A percentile compares a stretch with the other conserved stretches of the same genome.
Conservation (phyloP, 2,888 invertebrate genomes). For the Eurois occulta region DNA sequence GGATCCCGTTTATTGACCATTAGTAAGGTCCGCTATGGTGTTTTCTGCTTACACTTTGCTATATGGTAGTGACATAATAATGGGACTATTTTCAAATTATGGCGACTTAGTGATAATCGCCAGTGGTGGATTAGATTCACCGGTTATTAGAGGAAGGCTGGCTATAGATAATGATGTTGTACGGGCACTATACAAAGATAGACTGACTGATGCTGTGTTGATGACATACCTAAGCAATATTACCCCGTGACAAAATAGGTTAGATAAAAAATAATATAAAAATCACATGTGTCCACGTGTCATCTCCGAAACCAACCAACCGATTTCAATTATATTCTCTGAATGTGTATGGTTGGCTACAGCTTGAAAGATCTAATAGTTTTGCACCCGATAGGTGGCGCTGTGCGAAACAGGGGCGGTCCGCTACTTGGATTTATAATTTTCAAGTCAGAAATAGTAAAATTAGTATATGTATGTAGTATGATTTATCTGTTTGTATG, state of each 20-base stretch:
- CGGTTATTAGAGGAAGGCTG: slow-evolving; percentile 14
- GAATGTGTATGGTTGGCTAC: not conserved
- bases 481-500: no score
- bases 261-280: not conserved
- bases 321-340: not conserved
- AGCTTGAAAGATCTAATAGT: not conserved
- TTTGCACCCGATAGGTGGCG: not conserved
- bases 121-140: slow-evolving; percentile 44
- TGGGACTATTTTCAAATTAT: slow-evolving; percentile 67
- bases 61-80: slow-evolving; percentile 63
- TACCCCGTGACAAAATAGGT: no score
- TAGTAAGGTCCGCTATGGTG: slow-evolving; percentile 70
- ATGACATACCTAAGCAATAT: not conserved
- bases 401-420: not conserved
- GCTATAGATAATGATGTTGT: not conserved
- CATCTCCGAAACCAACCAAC: not conserved
- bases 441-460: not conserved
- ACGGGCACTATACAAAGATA: not conserved
- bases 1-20: slow-evolving; percentile 80
- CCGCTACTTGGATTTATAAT: not conserved
- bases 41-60: slow-evolving; percentile 67
- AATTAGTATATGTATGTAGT: no score
- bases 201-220: not conserved
- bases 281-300: not conserved
- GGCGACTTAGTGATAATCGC: slow-evolving; percentile 56